phyloP scores from a whole-genome alignment of 2,113 vertebrate genomes.

The Anolis carolinensis region DNA sequence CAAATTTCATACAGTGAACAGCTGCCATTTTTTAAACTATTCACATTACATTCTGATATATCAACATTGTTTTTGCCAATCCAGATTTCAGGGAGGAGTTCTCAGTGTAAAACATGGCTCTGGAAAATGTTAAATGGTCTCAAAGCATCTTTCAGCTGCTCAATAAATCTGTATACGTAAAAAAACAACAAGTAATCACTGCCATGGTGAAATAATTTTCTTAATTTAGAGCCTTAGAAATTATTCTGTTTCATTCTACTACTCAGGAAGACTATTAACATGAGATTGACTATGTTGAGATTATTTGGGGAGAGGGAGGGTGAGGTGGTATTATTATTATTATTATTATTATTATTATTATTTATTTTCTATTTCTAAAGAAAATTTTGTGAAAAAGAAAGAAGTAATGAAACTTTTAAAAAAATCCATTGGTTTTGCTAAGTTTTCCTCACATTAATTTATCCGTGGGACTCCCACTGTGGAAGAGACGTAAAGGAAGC shows the following conservation, averaged over 20 bases:
- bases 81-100: constrained; percentile 22
- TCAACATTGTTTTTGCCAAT: constrained; percentile 44
- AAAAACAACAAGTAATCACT: constrained; percentile 23
- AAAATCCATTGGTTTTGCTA: neutral
- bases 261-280: constrained; percentile 23
- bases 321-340: too few relatives aligned
- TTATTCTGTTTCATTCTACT: neutral
- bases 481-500: neutral
- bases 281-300: neutral
- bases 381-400: neutral
- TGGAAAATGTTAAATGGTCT: constrained; percentile 1
- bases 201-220: neutral
- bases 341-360: too few relatives aligned
- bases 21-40: constrained; percentile 28
- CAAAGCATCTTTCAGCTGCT: neutral
- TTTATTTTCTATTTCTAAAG: neutral
- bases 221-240: neutral
- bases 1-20: neutral
- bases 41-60: constrained; percentile 35
- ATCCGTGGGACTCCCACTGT: too few relatives aligned
- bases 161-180: constrained; percentile 18
- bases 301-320: too few relatives aligned
- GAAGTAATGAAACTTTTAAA: neutral
- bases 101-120: constrained; percentile 3
- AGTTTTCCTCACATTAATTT: neutral